Conservation (phyloP, 2,797 vertebrate species). For the Microtus agrestis region DNA sequence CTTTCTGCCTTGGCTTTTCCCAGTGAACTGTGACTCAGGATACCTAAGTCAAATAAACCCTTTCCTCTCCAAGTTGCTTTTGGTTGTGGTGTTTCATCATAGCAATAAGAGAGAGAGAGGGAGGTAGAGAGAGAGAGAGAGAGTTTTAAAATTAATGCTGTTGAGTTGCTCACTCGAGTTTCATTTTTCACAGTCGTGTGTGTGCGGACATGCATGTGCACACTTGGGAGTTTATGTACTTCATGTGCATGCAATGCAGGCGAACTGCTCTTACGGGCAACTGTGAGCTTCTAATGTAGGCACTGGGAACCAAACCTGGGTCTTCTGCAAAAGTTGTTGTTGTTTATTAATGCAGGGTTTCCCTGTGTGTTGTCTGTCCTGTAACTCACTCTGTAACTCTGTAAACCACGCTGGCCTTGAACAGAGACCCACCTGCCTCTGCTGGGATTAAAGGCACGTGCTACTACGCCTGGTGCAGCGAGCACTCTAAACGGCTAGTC, state of each 20-base stretch:
- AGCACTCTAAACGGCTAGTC: not conserved
- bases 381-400: not conserved
- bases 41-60: not conserved
- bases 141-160: not conserved
- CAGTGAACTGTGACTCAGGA: not conserved
- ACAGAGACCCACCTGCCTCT: not conserved
- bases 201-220: accelerated
- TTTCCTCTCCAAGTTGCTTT: not conserved
- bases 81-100: not conserved
- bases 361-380: not conserved
- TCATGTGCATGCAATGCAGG: too few relatives aligned
- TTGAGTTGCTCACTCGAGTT: not conserved
- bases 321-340: not conserved
- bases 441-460: too few relatives aligned
- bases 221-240: not conserved
- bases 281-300: not conserved
- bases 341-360: not conserved
- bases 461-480: not conserved
- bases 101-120: not conserved
- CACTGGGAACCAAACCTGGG: not conserved
- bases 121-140: not conserved
- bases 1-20: not conserved
- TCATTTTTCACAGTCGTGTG: not conserved
- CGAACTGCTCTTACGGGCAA: not conserved
- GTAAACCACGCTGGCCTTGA: not conserved